phyloP scores from a whole-genome alignment of 2,113 vertebrate species.

The Equus quagga region DNA sequence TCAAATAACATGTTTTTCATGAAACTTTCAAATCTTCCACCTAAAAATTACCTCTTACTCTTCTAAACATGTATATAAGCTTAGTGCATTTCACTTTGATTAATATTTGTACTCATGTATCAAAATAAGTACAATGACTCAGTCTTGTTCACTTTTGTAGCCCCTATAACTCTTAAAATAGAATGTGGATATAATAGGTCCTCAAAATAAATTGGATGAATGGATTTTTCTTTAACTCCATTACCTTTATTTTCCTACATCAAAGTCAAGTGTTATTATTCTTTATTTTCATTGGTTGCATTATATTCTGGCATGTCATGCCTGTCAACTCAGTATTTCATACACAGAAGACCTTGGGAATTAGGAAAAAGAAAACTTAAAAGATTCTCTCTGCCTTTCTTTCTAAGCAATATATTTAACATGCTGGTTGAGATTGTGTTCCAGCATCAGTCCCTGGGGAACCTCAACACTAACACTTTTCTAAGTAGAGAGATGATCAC shows the following conservation, averaged over 20 bases:
- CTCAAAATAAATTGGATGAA: not conserved
- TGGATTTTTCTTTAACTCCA: not conserved
- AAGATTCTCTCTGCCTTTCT: not conserved
- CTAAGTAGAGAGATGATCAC: conserved; percentile 64
- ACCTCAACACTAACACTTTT: conserved; percentile 58
- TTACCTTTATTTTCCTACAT: conserved; percentile 46
- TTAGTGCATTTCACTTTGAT: not conserved
- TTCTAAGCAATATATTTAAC: not conserved
- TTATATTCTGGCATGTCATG: not conserved
- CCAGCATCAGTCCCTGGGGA: not conserved
- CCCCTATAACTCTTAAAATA: not conserved
- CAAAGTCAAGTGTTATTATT: not conserved
- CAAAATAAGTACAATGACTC: not conserved
- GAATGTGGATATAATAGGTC: not conserved
- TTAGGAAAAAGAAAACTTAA: not conserved
- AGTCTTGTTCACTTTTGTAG: not conserved
- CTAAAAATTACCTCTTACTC: not conserved
- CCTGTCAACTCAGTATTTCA: not conserved
- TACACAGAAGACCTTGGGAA: not conserved
- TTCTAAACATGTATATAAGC: not conserved
- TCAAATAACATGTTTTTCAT: not conserved
- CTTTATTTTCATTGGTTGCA: conserved; percentile 14
- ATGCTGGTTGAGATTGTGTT: conserved; percentile 14
- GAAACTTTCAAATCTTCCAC: not conserved
- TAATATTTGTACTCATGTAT: not conserved